phyloP scores from a whole-genome alignment of 2,797 vertebrate species.

The Eulemur mongoz region DNA sequence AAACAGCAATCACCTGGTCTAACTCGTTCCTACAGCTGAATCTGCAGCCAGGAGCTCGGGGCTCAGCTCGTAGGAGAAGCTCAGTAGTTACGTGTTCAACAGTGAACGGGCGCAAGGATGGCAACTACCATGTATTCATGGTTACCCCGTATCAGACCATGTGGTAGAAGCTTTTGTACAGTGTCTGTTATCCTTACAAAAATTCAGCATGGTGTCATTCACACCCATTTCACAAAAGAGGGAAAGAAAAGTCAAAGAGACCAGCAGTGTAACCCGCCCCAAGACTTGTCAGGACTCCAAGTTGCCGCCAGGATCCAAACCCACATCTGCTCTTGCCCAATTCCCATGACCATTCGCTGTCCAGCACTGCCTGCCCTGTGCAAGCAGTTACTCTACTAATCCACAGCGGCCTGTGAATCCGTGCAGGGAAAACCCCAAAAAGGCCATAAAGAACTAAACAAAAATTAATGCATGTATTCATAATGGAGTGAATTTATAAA shows the following conservation, averaged over 20 bases:
- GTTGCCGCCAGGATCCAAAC: not conserved
- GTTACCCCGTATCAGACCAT: not conserved
- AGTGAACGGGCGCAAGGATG: not conserved
- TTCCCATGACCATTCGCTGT: fast-evolving
- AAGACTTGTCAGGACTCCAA: not conserved
- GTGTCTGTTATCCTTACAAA: not conserved
- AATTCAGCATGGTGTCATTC: not conserved
- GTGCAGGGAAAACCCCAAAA: not conserved
- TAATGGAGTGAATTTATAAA: not conserved
- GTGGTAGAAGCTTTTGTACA: not conserved
- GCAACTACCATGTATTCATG: not conserved
- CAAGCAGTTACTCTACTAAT: not conserved
- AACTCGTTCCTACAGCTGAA: too few species aligned
- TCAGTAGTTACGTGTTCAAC: not conserved
- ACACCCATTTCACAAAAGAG: not conserved
- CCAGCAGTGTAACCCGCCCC: not conserved
- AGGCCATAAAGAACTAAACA: not conserved
- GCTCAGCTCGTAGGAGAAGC: not conserved
- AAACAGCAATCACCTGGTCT: not conserved
- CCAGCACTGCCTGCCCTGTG: not conserved
- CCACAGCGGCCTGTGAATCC: not conserved
- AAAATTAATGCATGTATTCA: not conserved
- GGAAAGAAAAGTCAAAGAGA: not conserved
- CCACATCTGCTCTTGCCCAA: too few species aligned
- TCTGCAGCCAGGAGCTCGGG: not conserved